Evolutionary conservation across 1,140 invertebrate species (phyloP).

Genomic region (Saxidomus purpurata): DNA sequence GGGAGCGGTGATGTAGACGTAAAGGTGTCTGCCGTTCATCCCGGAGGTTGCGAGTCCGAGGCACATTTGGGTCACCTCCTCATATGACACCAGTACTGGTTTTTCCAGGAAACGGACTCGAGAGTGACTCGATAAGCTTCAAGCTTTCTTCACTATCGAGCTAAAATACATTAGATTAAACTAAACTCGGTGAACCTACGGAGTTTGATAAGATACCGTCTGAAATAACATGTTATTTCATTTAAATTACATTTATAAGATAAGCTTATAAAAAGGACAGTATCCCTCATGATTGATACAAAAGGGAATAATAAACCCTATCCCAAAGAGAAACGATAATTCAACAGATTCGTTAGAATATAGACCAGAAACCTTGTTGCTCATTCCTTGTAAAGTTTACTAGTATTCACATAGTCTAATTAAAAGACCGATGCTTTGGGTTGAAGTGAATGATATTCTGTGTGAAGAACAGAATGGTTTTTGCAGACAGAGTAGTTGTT

Average conservation of each 20-base stretch:
- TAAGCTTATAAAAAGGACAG: not conserved
- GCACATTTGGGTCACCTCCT: no score
- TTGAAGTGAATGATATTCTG: not conserved
- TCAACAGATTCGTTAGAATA: no score
- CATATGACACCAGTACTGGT: no score
- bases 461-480: not conserved
- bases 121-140: no score
- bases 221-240: not conserved
- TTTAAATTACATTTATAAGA: not conserved
- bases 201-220: not conserved
- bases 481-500: not conserved
- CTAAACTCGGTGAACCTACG: not conserved
- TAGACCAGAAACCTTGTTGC: no score
- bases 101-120: no score
- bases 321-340: not conserved
- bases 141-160: no score
- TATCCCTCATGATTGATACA: not conserved
- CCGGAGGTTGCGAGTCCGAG: no score
- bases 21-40: no score
- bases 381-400: not conserved
- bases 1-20: no score
- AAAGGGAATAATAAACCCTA: not conserved
- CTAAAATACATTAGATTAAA: no score
- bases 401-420: not conserved
- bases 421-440: not conserved